phyloP scores from a whole-genome alignment of 2,113 vertebrate genomes.

The Haemorhous mexicanus region DNA sequence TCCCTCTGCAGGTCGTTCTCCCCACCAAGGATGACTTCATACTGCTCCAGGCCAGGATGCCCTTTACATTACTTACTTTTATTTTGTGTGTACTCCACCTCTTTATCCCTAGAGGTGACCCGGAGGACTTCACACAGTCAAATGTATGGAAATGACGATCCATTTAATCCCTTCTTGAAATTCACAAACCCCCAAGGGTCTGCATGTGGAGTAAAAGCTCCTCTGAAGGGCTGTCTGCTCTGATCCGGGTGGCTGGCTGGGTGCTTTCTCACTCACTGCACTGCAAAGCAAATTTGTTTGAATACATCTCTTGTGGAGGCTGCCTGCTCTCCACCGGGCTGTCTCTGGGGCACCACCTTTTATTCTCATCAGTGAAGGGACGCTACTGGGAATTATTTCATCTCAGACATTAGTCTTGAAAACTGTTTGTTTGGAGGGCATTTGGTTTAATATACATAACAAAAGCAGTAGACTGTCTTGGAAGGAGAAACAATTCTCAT shows the following conservation, averaged over 20 bases:
- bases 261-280: background rate
- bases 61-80: background rate
- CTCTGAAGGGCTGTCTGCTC: background rate
- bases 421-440: conserved; percentile 12
- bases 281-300: background rate
- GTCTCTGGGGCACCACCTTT: background rate
- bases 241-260: background rate
- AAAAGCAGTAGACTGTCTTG: background rate
- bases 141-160: background rate
- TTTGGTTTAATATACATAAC: background rate
- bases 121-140: background rate
- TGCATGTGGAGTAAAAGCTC: background rate
- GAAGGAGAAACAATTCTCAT: background rate
- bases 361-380: background rate
- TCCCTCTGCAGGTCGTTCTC: background rate
- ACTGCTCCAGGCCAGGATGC: background rate
- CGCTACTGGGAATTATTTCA: background rate
- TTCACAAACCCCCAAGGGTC: background rate
- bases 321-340: background rate
- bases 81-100: background rate
- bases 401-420: background rate
- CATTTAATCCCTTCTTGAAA: background rate
- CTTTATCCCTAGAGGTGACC: background rate
- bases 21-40: background rate
- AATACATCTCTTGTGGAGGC: background rate